phyloP scores from a whole-genome alignment of 2,113 vertebrate species.

The Chaetorhynchus papuensis region DNA sequence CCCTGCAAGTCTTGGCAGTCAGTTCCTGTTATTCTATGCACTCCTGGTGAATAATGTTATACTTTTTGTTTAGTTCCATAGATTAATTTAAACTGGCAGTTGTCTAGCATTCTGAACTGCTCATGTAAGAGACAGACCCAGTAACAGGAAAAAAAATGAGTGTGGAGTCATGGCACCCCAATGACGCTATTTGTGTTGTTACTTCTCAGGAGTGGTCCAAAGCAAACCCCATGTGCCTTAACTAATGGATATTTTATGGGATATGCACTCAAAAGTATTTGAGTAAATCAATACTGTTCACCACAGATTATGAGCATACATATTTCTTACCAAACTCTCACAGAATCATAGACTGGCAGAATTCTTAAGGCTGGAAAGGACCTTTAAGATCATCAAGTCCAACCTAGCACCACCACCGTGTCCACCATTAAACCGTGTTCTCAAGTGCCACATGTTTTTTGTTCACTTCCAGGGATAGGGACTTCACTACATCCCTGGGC shows the following conservation, averaged over 20 bases:
- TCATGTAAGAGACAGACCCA: not conserved
- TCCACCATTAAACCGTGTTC: rapidly evolving
- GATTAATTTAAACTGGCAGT: not conserved
- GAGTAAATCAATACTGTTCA: not conserved
- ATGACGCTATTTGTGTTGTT: not conserved
- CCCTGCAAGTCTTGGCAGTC: not conserved
- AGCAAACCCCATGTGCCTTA: not conserved
- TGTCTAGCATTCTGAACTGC: not conserved
- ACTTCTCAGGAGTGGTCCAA: not conserved
- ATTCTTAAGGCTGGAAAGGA: not conserved
- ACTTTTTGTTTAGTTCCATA: not conserved
- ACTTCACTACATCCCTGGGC: not conserved
- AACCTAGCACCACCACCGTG: rapidly evolving
- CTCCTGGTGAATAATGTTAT: not conserved
- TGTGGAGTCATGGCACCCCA: not conserved
- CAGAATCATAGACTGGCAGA: not conserved
- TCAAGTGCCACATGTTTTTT: not conserved
- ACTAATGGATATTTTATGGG: not conserved
- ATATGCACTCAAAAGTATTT: not conserved
- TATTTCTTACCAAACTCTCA: not conserved
- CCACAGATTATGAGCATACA: not conserved
- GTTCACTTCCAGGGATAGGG: not conserved
- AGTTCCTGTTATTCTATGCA: not conserved
- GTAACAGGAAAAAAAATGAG: rapidly evolving
- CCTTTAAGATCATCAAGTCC: not conserved